Evolutionary conservation across 2,888 invertebrate species (phyloP).

Genomic region (Neuroscelio doddi): DNA sequence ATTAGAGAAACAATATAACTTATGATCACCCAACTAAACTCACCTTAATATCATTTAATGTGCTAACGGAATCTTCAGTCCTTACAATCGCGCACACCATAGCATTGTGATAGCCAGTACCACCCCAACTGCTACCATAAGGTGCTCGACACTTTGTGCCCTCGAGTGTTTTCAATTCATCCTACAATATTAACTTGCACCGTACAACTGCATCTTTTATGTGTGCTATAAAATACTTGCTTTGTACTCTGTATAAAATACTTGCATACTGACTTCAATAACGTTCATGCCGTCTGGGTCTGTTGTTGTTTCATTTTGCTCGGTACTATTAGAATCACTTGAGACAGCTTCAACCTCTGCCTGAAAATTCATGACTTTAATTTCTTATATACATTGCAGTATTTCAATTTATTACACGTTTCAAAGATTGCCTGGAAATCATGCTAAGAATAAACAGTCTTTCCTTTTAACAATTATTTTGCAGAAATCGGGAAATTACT

Average conservation of each 20-base stretch:
- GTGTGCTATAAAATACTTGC: constrained; percentile 45
- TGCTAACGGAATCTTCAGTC: constrained; percentile 72
- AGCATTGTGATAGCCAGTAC: constrained; percentile 87
- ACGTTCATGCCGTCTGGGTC: constrained; percentile 57
- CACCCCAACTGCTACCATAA: constrained; percentile 86
- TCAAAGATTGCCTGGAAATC: too few species aligned
- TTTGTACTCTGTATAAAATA: constrained; percentile 66
- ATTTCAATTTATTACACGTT: too few species aligned
- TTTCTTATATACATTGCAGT: too few species aligned
- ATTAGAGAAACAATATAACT: background rate
- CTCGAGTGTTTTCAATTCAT: constrained; percentile 79
- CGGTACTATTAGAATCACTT: constrained; percentile 55
- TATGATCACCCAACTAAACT: constrained; percentile 3
- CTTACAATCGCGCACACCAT: constrained; percentile 82
- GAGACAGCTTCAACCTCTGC: constrained; percentile 75
- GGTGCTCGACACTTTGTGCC: constrained; percentile 93
- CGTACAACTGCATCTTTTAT: constrained; percentile 72
- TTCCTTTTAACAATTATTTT: too few species aligned
- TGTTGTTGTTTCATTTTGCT: constrained; percentile 54
- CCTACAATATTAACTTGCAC: constrained; percentile 72
- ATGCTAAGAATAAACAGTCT: too few species aligned
- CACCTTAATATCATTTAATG: constrained; percentile 79
- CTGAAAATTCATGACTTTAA: too few species aligned
- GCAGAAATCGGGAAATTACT: too few species aligned
- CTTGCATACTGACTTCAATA: constrained; percentile 68